A percentile compares a stretch with the other conserved stretches of the same genome.
These are phyloP conservation scores for Andricus grossulariae DNA, from an alignment of 1,140 invertebrate species.

Conservation along the genomic window DNA sequence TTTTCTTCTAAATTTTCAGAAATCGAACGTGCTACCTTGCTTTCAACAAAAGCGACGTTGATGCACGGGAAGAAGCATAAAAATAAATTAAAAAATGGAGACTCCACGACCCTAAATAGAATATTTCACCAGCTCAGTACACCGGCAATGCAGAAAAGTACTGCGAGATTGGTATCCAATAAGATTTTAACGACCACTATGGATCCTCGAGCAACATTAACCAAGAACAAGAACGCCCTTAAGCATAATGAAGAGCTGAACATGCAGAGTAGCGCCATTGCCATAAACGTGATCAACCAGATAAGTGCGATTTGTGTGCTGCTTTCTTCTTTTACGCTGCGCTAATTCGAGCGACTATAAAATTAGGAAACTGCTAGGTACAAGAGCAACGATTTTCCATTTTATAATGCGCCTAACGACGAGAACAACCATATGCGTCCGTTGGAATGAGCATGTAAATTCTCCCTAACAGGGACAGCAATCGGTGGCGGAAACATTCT, in stretches of 20 bases:
- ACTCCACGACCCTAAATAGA: constrained; percentile 60
- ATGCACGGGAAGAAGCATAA: constrained; percentile 68
- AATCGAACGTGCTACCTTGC: constrained; percentile 77
- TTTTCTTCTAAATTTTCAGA: constrained; percentile 70
- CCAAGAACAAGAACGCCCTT: constrained; percentile 66
- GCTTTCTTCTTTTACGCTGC: constrained; percentile 57
- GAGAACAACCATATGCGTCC: constrained; percentile 8
- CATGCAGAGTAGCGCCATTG: constrained; percentile 48
- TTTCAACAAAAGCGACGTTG: constrained; percentile 75
- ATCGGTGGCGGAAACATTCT: background rate
- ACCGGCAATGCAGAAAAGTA: constrained; percentile 69
- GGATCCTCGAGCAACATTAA: constrained; percentile 64
- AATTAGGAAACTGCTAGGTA: constrained; percentile 25
- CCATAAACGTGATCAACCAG: constrained; percentile 41
- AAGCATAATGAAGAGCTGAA: constrained; percentile 63
- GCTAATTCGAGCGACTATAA: constrained; percentile 51
- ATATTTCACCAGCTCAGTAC: constrained; percentile 66
- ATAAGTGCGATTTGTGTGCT: constrained; percentile 54
- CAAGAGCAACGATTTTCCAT: constrained; percentile 26
- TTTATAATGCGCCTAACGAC: constrained; percentile 24
- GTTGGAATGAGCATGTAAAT: constrained; percentile 6
- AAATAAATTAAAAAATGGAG: constrained; percentile 57
- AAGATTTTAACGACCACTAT: constrained; percentile 73
- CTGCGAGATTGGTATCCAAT: constrained; percentile 59
- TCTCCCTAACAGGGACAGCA: background rate